Evolutionary conservation across 2,113 vertebrate genomes (phyloP), one percentile per base, ranked within the genome.

Genomic region (Nettapus auritus): DNA sequence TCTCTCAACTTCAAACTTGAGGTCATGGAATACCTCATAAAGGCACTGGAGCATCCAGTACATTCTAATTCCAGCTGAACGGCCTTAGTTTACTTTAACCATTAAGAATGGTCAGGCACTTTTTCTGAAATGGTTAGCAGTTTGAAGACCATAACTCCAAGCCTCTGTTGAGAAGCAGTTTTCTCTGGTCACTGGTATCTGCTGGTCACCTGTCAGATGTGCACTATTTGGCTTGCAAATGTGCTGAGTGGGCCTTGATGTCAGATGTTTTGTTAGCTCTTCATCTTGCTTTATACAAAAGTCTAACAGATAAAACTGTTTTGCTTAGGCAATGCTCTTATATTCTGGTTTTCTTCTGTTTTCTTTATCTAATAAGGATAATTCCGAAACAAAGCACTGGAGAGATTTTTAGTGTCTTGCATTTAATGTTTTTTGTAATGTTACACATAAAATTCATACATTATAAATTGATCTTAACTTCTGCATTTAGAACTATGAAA

Each of bases 111-210:
- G 36, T 82, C 94, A 94, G 89, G 62, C 91, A 85, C 53, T 71
- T 59, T 13, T 85, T 42, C 75, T 77, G n/a, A 68, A 88, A 19
- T n/a, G 17, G 64, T 76, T 2, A n/a, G 21, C 40, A 22, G 40
- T 76, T 87, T 25, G n/a, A 42, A 89, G 77, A 86, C 96, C 94
- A 94, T 96, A 96, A 96, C 77, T 97, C 96, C 96, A 95, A 96
- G 94, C 86, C 96, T 95, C 94, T 96, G 66, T 92, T 88, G 90
- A 96, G 96, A 96, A 97, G 94, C 96, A 97, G 92, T 95, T 92
- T 67, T 91, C 59, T 92, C 82, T 88, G 26, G 69, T 74, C 42
- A n/a, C 89, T 88, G 53, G 8, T 84, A 56, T 28, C 73, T 94
- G 42, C 91, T 86, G 80, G 55, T 88, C 86, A 79, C 88, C 74